Evolutionary conservation across 37 sponge, comb jelly and placozoan species (phyloP).

Genomic region (Hormiphora californensis): DNA sequence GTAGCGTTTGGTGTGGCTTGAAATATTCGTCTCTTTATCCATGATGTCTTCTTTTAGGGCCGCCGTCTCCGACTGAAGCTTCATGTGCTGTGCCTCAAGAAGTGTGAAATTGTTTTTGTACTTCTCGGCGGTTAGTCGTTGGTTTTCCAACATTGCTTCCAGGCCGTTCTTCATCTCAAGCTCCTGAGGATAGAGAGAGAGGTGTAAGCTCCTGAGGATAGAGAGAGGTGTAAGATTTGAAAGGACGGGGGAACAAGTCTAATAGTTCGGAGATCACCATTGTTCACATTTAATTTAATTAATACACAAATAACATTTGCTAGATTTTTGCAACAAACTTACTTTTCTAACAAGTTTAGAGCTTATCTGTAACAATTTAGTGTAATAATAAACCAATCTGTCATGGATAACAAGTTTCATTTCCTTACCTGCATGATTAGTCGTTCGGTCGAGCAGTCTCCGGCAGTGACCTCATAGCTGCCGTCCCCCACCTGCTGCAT

Average conservation of each 20-base stretch:
- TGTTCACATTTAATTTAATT: too few relatives aligned
- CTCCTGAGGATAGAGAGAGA: too few relatives aligned
- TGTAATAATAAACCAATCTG: too few relatives aligned
- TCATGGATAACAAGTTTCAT: too few relatives aligned
- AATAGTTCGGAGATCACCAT: too few relatives aligned
- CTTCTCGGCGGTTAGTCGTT: slow-evolving; percentile 30
- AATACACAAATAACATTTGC: too few relatives aligned
- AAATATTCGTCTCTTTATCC: neutral
- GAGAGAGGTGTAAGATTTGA: too few relatives aligned
- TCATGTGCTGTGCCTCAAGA: slow-evolving; percentile 37
- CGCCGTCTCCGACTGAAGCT: slow-evolving; percentile 33
- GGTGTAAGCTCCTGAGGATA: too few relatives aligned
- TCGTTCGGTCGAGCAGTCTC: slow-evolving; percentile 30
- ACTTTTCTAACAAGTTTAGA: too few relatives aligned
- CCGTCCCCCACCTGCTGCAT: neutral
- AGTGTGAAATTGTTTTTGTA: slow-evolving; percentile 45
- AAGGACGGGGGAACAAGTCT: too few relatives aligned
- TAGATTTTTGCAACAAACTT: too few relatives aligned
- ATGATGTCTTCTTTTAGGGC: slow-evolving; percentile 6
- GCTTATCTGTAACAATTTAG: too few relatives aligned
- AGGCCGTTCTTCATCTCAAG: slow-evolving; percentile 51
- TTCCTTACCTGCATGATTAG: slow-evolving; percentile 29
- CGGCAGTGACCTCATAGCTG: neutral
- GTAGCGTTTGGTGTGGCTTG: neutral
- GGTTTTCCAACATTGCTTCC: slow-evolving; percentile 28